Base-by-base conservation (phyloP, 2,113 vertebrate genomes). In the Ciconia stormi region DNA sequence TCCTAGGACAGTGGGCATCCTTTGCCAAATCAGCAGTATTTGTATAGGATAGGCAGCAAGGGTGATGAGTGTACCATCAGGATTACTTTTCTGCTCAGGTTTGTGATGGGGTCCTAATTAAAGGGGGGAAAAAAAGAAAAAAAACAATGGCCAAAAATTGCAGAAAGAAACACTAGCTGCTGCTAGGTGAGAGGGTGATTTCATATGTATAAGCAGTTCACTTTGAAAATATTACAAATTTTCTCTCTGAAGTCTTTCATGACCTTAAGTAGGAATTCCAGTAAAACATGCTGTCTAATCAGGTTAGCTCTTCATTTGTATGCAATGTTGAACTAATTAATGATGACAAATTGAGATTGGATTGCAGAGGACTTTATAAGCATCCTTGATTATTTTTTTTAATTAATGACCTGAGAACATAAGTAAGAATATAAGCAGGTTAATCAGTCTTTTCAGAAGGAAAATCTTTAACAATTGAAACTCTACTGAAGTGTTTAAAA, bases 301-400 rank as follows among this genome's bases (percentile, higher is more conserved):
- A 93, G 55, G 81, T 86, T 93, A 93, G 55, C 62, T 93, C 87
- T 97, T 90, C 91, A 71, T 96, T 95, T 95, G 82, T 95, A 95
- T 96, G 90, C 93, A 93, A 67, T 55, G 94, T 91, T 96, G 82
- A 90, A 80, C 86, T 97, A 96, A 97, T 95, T 96, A 97, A 97
- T 52, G 82, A 96, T 96, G 96, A 97, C 96, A 97, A 96, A 97
- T 97, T 96, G 96, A 97, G 95, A 96, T 94, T 96, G 95, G 89
- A 97, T 97, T 97, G 91, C 85, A 91, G 89, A 96, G 63, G 79
- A 96, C 91, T 96, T 96, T 59, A 94, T 89, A 95, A 91, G 91
- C 83, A 96, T 81, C 87, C 89, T 91, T 93, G 93, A 94, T 94
- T 76, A 36, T 89, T 94, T 93, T 58, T 81, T 95, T 71, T 93